Base-by-base conservation (phyloP, 2,797 vertebrate species). In the Nasua narica region DNA sequence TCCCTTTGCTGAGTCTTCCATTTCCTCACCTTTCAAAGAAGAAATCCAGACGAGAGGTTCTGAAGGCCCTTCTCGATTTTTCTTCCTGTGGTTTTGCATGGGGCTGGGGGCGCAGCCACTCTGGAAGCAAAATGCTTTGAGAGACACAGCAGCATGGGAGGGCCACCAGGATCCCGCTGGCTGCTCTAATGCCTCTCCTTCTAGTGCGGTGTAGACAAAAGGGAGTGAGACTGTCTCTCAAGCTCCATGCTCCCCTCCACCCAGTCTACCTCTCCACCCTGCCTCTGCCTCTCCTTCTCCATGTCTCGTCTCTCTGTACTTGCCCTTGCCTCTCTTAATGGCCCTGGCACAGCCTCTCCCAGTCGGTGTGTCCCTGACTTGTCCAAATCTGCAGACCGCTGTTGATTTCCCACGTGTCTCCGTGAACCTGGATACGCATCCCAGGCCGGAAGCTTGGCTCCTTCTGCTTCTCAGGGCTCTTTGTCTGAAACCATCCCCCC, bases 21-120 rank as follows among this genome's bases (percentile, higher is more conserved):
- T 92, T 97, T 95, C 92, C 29, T 94, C 7, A 35, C 16, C 50
- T 86, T 95, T 83, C 54, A 96, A 89, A 88, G 89, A 65, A 94
- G 83, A 92, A 82, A 91, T 77, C 87, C 60, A 67, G 52, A 76
- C 27, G 40, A 78, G 65, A 37, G 32, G 62, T 91, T 84, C 27
- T 37, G 62, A 95, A 54, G 13, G 25, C 19, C 32, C 37, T 74
- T 78, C 18, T 85, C 32, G 29, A 60, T 94, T 58, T 91, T 86
- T 79, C 37, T 46, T 50, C 21, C 43, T 76, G 2, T 40, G 32
- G 5, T 95, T 88, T 56, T 85, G 27, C 19, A 18, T 82, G 43
- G 74, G 25, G 43, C 27, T 46, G 27, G 54, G 60, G 43, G 19
- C 37, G 1, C 29, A 78, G 84, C 23, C 43, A 25, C 3, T 46